A percentile compares a stretch with the other conserved stretches of the same genome.
Conservation (phyloP, 2,113 vertebrate species). For the Colinus virginianus region DNA sequence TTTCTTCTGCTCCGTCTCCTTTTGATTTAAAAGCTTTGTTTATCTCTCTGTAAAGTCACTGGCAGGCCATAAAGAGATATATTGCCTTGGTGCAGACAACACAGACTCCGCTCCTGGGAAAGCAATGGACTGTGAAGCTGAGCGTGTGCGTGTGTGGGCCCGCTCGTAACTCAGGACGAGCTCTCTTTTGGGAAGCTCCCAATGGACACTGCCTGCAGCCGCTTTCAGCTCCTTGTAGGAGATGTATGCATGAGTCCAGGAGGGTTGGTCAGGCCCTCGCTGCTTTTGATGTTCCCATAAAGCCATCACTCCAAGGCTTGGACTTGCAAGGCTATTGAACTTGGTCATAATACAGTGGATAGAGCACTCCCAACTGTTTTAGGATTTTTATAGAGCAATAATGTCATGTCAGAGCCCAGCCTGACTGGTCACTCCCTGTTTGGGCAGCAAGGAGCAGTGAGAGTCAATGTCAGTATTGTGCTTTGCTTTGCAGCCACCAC, state of each 20-base stretch:
- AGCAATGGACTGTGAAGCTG: constrained; percentile 65
- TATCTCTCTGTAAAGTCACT: constrained; percentile 69
- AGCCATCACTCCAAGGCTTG: constrained; percentile 50
- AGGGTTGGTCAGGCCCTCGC: constrained; percentile 30
- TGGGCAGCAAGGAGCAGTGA: not conserved
- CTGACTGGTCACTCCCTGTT: not conserved
- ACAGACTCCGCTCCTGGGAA: constrained; percentile 52
- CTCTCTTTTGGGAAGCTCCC: constrained; percentile 67
- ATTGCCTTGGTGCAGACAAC: constrained; percentile 71
- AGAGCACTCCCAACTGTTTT: constrained; percentile 15
- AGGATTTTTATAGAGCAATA: not conserved
- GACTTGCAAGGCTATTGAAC: constrained; percentile 33
- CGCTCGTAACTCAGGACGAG: constrained; percentile 56
- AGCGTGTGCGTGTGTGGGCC: constrained; percentile 70
- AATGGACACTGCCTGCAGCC: not conserved
- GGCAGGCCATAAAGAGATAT: constrained; percentile 70
- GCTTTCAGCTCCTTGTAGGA: constrained; percentile 16
- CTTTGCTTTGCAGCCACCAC: rapidly evolving
- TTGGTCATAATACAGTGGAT: not conserved
- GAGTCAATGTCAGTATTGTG: not conserved
- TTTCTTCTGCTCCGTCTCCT: constrained; percentile 33
- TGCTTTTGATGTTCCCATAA: constrained; percentile 66
- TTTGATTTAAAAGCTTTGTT: constrained; percentile 77
- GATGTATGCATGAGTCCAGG: not conserved
- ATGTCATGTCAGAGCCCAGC: not conserved